Evolutionary conservation across 2,888 invertebrate species (phyloP), one percentile per base, ranked within the genome.

Genomic region (Anagyrus pseudococci): DNA sequence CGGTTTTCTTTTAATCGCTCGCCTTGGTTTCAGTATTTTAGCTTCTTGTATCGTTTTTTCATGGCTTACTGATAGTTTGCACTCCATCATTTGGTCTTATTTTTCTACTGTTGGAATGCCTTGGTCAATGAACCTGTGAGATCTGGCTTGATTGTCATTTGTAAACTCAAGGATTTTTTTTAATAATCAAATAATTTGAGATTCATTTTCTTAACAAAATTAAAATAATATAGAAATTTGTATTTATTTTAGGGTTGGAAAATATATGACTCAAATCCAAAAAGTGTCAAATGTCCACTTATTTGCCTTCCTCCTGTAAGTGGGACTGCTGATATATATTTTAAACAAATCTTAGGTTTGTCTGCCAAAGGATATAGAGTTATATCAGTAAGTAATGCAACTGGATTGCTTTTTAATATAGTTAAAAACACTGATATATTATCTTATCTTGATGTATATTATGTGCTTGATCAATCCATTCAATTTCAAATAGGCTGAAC

Each of bases 271-370:
- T 91, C 93, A 61, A 94, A 93, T 26, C 94, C 95, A 8, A 89
- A 89, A 77, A 86, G 86, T 55, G 87, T 94, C 0, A 86, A 84
- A 64, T 91, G 90, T 72, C 95, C 95, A 0, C 75, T 96, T 41
- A 83, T 95, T 70, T 95, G 93, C 82, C 84, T 95, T 68, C 94
- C 94, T 8, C 93, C 95, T 22, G 93, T 93, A 2, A 93, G 93
- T 69, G 94, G 95, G 2, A 92, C 93, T 13, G 93, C 94, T 8
- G 95, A 95, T 82, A 86, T 94, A 54, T 95, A 89, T 82, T 96
- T 89, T 78, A 88, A 88, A 75, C 95, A 95, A 83, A 86, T 94
- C 25, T 83, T 94, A 73, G 87, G 91, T 1, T 82, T 96, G 15
- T 87, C 92, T 17, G 88, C 91, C 0, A 86, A 91, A 75, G 94